Evolutionary conservation across 2,888 invertebrate species (phyloP).

Genomic region (Azorinus chamasolen): DNA sequence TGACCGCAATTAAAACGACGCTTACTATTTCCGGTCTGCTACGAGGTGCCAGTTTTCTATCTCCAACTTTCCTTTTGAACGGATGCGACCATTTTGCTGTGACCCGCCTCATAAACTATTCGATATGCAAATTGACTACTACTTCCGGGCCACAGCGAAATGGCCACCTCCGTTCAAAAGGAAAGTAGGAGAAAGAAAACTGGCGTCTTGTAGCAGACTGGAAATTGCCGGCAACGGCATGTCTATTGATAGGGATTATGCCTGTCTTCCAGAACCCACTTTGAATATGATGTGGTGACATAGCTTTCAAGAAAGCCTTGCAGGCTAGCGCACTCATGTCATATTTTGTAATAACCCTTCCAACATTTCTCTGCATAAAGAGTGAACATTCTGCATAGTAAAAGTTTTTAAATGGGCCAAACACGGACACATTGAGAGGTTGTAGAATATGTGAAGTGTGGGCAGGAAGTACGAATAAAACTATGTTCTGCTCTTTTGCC

Average conservation of each 20-base stretch:
- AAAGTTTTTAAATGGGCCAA: slow-evolving; percentile 39
- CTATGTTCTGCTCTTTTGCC: slow-evolving; percentile 18
- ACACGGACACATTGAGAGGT: slow-evolving; percentile 28
- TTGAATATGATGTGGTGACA: slow-evolving; percentile 19
- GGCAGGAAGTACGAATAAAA: slow-evolving; percentile 33
- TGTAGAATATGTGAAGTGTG: slow-evolving; percentile 41
- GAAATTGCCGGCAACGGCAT: background rate
- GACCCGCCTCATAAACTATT: no score
- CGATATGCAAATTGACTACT: no score
- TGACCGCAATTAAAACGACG: no score
- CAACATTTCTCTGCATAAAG: slow-evolving; percentile 21
- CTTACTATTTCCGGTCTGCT: no score
- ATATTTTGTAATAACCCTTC: slow-evolving; percentile 21
- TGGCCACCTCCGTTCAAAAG: no score
- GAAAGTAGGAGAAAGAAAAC: no score
- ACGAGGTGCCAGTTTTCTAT: no score
- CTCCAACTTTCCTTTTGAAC: no score
- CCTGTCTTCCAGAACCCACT: slow-evolving; percentile 27
- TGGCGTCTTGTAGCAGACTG: no score
- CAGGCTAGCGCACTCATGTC: slow-evolving; percentile 24
- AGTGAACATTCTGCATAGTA: slow-evolving; percentile 28
- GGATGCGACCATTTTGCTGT: no score
- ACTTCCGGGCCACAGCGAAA: no score
- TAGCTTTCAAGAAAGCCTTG: slow-evolving; percentile 23
- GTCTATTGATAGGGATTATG: slow-evolving; percentile 14